Conservation (phyloP, 2,888 invertebrate species). For the Morinoia aosen region DNA sequence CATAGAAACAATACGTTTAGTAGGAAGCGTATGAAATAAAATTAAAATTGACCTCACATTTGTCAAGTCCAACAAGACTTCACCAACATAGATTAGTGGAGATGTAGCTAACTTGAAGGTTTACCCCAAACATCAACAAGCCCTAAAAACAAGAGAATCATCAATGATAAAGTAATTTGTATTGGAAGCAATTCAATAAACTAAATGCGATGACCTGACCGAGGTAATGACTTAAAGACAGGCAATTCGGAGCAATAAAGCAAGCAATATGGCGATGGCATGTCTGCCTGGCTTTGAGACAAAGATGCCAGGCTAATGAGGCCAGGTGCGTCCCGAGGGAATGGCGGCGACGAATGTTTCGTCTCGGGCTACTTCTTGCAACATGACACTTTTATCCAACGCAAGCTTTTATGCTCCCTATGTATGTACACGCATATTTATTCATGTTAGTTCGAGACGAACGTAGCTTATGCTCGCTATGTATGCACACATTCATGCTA, state of each 20-base stretch:
- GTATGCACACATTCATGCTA: too few relatives aligned
- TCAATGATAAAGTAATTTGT: slow-evolving; percentile 2
- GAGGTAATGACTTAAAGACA: not conserved
- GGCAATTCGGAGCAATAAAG: not conserved
- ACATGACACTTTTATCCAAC: too few relatives aligned
- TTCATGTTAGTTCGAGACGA: too few relatives aligned
- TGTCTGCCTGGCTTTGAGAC: not conserved
- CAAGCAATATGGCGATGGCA: not conserved
- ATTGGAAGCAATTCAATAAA: not conserved
- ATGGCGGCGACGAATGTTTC: too few relatives aligned
- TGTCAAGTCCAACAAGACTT: too few relatives aligned
- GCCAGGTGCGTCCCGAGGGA: not conserved
- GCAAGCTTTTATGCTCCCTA: too few relatives aligned
- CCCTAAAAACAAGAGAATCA: not conserved
- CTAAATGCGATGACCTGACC: not conserved
- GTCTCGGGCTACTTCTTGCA: not conserved
- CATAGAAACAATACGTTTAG: too few relatives aligned
- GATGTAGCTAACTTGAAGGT: not conserved
- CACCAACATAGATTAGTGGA: too few relatives aligned
- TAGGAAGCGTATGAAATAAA: too few relatives aligned
- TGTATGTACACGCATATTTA: too few relatives aligned
- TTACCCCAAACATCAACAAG: not conserved
- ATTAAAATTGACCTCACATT: too few relatives aligned
- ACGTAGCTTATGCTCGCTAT: too few relatives aligned
- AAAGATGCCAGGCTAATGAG: not conserved